phyloP scores from a whole-genome alignment of 2,797 vertebrate genomes.

The Enteromius trimaculatus region DNA sequence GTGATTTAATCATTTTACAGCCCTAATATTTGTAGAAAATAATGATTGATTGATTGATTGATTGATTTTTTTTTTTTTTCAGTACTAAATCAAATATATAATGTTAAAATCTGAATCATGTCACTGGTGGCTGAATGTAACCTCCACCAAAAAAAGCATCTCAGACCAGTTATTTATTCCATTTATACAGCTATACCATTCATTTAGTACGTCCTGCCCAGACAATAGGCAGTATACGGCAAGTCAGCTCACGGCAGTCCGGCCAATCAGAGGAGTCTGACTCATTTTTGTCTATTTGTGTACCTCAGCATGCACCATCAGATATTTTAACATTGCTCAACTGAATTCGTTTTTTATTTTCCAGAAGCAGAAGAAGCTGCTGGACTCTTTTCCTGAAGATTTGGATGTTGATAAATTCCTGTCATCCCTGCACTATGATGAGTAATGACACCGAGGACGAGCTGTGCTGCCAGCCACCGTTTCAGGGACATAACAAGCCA shows the following conservation, averaged over 20 bases:
- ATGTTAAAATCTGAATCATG: neutral
- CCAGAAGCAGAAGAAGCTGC: slow-evolving; percentile 87
- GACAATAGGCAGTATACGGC: neutral
- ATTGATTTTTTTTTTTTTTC: neutral
- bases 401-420: slow-evolving; percentile 99
- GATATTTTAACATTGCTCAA: neutral
- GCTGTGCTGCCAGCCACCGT: neutral
- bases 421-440: slow-evolving; percentile 96
- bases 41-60: too few relatives aligned
- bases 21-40: too few relatives aligned
- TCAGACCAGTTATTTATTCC: neutral
- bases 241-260: neutral
- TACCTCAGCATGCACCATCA: neutral
- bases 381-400: slow-evolving; percentile 92
- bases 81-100: neutral
- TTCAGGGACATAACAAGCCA: slow-evolving; percentile 30
- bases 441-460: slow-evolving; percentile 74
- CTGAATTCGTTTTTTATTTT: slow-evolving; percentile 1
- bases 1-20: too few relatives aligned
- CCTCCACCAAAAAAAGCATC: neutral
- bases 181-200: neutral
- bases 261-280: neutral
- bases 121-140: neutral
- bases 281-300: slow-evolving; percentile 2
- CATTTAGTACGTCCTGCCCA: neutral